Conservation (phyloP, 2,113 vertebrate species). For the Erythrocercus mccallii region DNA sequence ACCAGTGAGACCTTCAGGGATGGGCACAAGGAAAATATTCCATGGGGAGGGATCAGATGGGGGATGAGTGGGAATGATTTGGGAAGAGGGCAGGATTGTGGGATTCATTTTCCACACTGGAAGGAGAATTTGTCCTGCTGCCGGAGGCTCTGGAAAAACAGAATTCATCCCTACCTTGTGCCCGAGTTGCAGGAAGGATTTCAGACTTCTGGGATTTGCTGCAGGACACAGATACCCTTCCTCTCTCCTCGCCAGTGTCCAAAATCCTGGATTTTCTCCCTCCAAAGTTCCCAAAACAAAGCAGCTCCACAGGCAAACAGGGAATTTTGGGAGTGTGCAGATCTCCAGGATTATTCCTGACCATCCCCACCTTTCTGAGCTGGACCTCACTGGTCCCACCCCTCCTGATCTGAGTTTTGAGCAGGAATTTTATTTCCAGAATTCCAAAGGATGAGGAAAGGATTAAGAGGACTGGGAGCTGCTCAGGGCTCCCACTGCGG, state of each 20-base stretch:
- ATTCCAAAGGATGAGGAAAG: neutral
- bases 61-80: neutral
- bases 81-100: neutral
- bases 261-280: neutral
- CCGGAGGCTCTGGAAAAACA: neutral
- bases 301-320: fast-evolving
- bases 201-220: neutral
- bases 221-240: fast-evolving
- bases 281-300: neutral
- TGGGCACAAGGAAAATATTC: neutral
- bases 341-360: neutral
- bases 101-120: neutral
- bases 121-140: neutral
- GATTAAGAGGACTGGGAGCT: neutral
- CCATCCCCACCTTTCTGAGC: neutral
- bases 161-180: neutral
- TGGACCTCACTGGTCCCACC: too few species aligned
- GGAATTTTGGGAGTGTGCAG: neutral
- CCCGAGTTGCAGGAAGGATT: neutral
- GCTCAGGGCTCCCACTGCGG: neutral
- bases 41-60: fast-evolving
- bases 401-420: neutral
- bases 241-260: neutral
- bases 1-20: neutral
- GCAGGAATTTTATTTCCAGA: neutral